Conservation (phyloP, 2,797 vertebrate genomes). For the Eidolon dupreanum region DNA sequence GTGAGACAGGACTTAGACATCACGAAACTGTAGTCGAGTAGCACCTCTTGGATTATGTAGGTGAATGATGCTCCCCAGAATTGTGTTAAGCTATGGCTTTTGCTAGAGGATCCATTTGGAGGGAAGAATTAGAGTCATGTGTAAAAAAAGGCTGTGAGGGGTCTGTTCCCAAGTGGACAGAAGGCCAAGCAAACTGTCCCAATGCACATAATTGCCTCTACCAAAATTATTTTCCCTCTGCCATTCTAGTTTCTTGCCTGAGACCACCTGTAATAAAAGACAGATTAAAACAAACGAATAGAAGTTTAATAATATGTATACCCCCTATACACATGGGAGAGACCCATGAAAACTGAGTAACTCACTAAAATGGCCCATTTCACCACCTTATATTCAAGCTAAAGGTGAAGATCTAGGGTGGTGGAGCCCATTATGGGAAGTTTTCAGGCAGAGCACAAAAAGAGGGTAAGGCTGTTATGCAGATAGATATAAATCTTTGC, state of each 20-base stretch:
- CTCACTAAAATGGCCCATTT: too few relatives aligned
- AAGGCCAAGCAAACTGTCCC: background rate
- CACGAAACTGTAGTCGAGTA: background rate
- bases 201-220: background rate
- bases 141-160: background rate
- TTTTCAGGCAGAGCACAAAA: background rate
- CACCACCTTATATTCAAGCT: too few relatives aligned
- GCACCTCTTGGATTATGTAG: background rate
- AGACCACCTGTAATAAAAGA: background rate
- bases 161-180: background rate
- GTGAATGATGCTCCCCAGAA: background rate
- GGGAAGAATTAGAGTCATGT: background rate
- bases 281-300: background rate
- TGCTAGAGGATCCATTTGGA: constrained; percentile 4
- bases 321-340: too few relatives aligned
- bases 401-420: background rate
- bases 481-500: too few relatives aligned
- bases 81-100: background rate
- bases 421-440: background rate
- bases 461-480: background rate
- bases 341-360: too few relatives aligned
- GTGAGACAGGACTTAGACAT: background rate
- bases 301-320: too few relatives aligned
- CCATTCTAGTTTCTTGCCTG: background rate
- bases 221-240: background rate